A percentile compares a stretch with the other conserved stretches of the same genome.
Evolutionary conservation across 2,113 vertebrate genomes (phyloP).

Genomic region (Megalops atlanticus): DNA sequence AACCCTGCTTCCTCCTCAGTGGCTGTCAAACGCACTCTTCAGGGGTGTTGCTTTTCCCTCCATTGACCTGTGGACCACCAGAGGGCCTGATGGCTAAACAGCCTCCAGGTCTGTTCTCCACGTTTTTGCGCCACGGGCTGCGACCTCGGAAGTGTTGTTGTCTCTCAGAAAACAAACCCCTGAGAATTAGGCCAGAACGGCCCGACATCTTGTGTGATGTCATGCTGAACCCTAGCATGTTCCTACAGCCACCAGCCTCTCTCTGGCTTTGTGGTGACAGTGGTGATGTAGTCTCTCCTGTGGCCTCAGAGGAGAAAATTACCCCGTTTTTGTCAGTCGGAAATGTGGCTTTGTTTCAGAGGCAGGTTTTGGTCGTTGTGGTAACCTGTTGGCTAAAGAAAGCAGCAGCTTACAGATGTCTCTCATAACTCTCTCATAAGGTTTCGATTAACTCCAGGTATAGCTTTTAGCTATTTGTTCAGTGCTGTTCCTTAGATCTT

Average conservation of each 20-base stretch:
- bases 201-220: too few relatives aligned
- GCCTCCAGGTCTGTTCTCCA: not conserved
- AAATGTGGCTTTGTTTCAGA: not conserved
- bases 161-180: not conserved
- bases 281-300: not conserved
- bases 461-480: too few relatives aligned
- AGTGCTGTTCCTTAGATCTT: too few relatives aligned
- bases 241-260: not conserved
- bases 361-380: not conserved
- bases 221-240: not conserved
- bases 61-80: not conserved
- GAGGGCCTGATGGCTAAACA: not conserved
- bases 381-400: not conserved
- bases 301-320: not conserved
- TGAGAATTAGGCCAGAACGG: not conserved
- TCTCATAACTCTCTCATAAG: too few relatives aligned
- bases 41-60: not conserved
- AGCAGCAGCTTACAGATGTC: too few relatives aligned
- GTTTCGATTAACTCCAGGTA: too few relatives aligned
- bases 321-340: not conserved
- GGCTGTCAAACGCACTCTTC: too few relatives aligned
- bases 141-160: not conserved
- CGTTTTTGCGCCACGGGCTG: not conserved
- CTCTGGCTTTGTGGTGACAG: not conserved
- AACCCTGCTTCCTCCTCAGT: not conserved